phyloP scores from a whole-genome alignment of 2,888 invertebrate species.

The Volucella zonaria region DNA sequence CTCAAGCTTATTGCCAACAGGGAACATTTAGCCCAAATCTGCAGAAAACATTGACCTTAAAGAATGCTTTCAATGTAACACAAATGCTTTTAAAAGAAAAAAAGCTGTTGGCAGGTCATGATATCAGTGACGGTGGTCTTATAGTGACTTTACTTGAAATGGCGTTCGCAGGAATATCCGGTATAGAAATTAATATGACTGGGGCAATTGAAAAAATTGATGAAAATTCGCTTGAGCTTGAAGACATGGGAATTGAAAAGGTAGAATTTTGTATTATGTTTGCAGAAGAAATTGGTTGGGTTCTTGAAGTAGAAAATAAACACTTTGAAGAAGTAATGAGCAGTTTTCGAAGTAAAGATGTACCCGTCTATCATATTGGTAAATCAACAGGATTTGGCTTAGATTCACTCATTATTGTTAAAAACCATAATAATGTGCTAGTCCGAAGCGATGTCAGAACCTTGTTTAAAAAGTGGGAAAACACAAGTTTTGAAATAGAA shows the following conservation, averaged over 20 bases:
- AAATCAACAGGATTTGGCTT: constrained; percentile 87
- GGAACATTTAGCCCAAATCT: constrained; percentile 92
- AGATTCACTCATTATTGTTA: constrained; percentile 79
- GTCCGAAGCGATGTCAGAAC: constrained; percentile 86
- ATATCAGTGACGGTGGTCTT: constrained; percentile 98
- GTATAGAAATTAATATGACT: constrained; percentile 87
- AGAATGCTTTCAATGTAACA: constrained; percentile 90
- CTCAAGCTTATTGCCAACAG: constrained; percentile 94
- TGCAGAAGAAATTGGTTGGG: constrained; percentile 93
- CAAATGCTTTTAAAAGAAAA: constrained; percentile 89
- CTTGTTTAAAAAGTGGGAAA: constrained; percentile 95
- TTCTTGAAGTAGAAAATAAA: constrained; percentile 87
- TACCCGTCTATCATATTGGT: constrained; percentile 88
- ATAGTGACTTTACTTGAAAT: constrained; percentile 95
- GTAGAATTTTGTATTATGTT: constrained; percentile 88
- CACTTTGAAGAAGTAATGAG: constrained; percentile 85
- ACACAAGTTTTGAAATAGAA: constrained; percentile 96
- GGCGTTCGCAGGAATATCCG: constrained; percentile 96
- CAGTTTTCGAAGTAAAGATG: constrained; percentile 85
- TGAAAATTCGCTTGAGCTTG: constrained; percentile 72
- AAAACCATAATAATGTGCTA: constrained; percentile 77
- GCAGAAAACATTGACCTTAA: constrained; percentile 87
- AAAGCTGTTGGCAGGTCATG: constrained; percentile 90
- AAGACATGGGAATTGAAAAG: constrained; percentile 80
- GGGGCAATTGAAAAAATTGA: constrained; percentile 81